Conservation (phyloP, 1,140 invertebrate genomes). For the Calephelis virginiensis region DNA sequence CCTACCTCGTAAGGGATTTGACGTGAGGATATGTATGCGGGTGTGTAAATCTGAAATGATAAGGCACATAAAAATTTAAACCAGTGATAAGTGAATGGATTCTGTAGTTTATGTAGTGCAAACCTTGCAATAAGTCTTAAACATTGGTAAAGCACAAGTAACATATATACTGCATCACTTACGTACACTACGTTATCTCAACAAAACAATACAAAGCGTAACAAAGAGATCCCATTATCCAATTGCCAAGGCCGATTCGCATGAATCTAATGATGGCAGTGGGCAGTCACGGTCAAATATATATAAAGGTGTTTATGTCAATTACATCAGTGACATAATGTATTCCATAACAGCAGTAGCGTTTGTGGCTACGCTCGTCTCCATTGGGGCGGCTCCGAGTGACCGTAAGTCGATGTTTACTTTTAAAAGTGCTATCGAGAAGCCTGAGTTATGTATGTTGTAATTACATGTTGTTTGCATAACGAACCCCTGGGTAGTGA, state of each 20-base stretch:
- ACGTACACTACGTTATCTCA: neutral
- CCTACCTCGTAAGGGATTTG: too few relatives aligned
- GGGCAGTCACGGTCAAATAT: slow-evolving; percentile 48
- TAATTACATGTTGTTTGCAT: slow-evolving; percentile 6
- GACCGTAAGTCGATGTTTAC: slow-evolving; percentile 40
- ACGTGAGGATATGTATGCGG: too few relatives aligned
- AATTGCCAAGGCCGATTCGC: slow-evolving; percentile 50
- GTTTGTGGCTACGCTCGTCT: slow-evolving; percentile 33
- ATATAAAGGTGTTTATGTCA: slow-evolving; percentile 47
- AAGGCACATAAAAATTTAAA: too few relatives aligned
- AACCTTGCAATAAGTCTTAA: neutral
- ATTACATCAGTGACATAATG: slow-evolving; percentile 40
- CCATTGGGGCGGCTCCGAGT: slow-evolving; percentile 34
- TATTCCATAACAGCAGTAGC: slow-evolving; percentile 32
- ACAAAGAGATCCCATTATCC: slow-evolving; percentile 42
- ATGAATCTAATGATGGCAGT: slow-evolving; percentile 43
- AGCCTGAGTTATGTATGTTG: slow-evolving; percentile 4
- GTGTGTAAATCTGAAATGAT: too few relatives aligned
- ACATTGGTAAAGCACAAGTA: neutral
- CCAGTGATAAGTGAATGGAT: too few relatives aligned
- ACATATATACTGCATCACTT: neutral
- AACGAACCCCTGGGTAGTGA: neutral
- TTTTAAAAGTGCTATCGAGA: slow-evolving; percentile 8
- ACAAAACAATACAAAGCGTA: slow-evolving; percentile 19
- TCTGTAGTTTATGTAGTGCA: neutral